Evolutionary conservation across 2,797 vertebrate genomes (phyloP), one percentile per base, ranked within the genome.

Genomic region (Coregonus suidteri): DNA sequence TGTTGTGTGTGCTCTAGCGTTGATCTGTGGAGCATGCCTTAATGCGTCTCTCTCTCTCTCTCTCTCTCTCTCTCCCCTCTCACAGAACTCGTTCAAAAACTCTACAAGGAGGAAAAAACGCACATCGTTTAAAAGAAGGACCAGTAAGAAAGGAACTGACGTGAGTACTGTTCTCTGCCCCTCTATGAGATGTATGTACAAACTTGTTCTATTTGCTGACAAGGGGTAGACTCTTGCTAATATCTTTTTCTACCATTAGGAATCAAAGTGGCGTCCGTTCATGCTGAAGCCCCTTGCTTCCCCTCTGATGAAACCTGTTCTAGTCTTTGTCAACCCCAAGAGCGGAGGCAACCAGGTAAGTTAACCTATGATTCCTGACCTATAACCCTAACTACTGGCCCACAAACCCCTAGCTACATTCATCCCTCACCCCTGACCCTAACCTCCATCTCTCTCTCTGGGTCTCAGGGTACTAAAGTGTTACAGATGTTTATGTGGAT

Each of bases 401-500:
- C 51, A 66, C 14, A 31, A 13, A 18, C 31, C 69, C 41, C 30
- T 9, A 15, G 35, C 37, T n/a, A 47, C 15, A 18, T 16, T 56
- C 69, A 37, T 20, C 18, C 5, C 16, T 54, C n/a, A 51, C 69
- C 15, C n/a, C 59, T 68, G 52, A 71, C 51, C 59, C 70, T 56
- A 34, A n/a, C 30, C 15, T 65, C 3, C 30, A 56, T 31, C 71
- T 47, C 53, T 15, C 15, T 80, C 62, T 65, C 18, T 30, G 13
- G 47, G n/a, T 76, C 18, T 74, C n/a, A 99, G 98, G 98, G 98
- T 86, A 97, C 96, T 79, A 99, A 99, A 90, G 95, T 99, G 87
- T 91, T 99, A 16, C 98, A 99, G 94, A 99, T 96, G 95, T 99
- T 99, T 91, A 99, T 99, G 98, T 99, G 98, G 98, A 97, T 96